Evolutionary conservation across 2,797 vertebrate genomes (phyloP).

Genomic region (Cyclopterus lumpus): DNA sequence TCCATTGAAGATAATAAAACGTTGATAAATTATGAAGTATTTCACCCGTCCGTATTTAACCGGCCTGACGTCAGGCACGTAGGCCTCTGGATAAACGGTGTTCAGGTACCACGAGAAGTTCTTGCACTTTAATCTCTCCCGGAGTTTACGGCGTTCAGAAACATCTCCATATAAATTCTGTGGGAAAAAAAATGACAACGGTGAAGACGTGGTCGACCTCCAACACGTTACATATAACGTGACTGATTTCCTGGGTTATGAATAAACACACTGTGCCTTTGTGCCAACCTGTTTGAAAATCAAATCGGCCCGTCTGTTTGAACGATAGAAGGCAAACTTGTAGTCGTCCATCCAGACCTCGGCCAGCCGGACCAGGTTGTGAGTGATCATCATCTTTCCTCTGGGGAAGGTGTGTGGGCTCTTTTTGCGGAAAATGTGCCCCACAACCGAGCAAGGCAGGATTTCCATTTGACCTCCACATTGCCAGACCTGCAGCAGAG

Average conservation of each 20-base stretch:
- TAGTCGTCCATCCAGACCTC: conserved; percentile 92
- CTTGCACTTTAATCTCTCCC: conserved; percentile 84
- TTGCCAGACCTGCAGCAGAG: conserved; percentile 85
- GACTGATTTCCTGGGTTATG: too few relatives aligned
- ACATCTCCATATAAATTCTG: conserved; percentile 89
- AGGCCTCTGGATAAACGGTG: conserved; percentile 88
- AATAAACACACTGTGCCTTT: neutral
- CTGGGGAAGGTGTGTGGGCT: conserved; percentile 88
- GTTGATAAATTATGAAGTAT: neutral
- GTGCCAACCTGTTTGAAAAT: conserved; percentile 83
- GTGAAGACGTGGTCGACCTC: neutral
- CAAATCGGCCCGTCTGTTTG: conserved; percentile 81
- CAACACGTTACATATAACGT: neutral
- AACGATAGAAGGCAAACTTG: conserved; percentile 88
- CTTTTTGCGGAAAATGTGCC: conserved; percentile 88
- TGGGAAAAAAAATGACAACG: conserved; percentile 3
- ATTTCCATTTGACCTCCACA: conserved; percentile 90
- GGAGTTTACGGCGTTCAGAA: conserved; percentile 82
- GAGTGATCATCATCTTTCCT: conserved; percentile 78
- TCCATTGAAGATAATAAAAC: conserved; percentile 12
- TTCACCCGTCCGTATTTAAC: conserved; percentile 83
- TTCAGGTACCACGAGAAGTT: conserved; percentile 90
- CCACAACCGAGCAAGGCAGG: conserved; percentile 90
- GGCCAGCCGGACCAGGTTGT: conserved; percentile 87
- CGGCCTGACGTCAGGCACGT: conserved; percentile 86